phyloP scores from a whole-genome alignment of 2,113 vertebrate species.

The Synodontis membranacea region DNA sequence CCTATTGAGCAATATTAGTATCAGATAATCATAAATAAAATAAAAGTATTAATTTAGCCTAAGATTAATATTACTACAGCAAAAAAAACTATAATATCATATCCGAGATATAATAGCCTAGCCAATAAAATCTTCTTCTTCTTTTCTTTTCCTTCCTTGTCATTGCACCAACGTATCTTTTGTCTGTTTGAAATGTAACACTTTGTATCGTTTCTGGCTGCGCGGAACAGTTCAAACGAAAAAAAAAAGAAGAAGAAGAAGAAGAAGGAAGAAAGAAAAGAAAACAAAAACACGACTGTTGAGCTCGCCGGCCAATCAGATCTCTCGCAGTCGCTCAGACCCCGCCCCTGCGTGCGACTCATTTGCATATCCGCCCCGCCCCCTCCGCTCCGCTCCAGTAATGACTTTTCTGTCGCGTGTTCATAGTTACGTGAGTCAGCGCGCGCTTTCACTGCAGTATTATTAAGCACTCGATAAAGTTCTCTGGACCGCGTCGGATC shows the following conservation, averaged over 20 bases:
- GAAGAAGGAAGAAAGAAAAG: no score
- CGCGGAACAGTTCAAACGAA: neutral
- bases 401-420: neutral
- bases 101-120: no score
- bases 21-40: no score
- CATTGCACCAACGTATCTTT: neutral
- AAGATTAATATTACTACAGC: neutral
- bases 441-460: neutral
- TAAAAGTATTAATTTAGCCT: neutral
- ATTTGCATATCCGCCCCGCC: neutral
- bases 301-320: constrained; percentile 31
- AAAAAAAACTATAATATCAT: no score
- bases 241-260: no score
- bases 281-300: neutral
- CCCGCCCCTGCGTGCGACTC: neutral
- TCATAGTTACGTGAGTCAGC: neutral
- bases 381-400: neutral
- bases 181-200: neutral
- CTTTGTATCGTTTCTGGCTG: neutral
- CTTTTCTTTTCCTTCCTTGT: no score
- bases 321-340: neutral
- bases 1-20: neutral
- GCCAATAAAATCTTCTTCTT: no score
- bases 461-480: neutral
- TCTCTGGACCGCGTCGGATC: constrained; percentile 16